Base-by-base conservation (phyloP, 2,797 vertebrate genomes). In the Pteropus rufus region DNA sequence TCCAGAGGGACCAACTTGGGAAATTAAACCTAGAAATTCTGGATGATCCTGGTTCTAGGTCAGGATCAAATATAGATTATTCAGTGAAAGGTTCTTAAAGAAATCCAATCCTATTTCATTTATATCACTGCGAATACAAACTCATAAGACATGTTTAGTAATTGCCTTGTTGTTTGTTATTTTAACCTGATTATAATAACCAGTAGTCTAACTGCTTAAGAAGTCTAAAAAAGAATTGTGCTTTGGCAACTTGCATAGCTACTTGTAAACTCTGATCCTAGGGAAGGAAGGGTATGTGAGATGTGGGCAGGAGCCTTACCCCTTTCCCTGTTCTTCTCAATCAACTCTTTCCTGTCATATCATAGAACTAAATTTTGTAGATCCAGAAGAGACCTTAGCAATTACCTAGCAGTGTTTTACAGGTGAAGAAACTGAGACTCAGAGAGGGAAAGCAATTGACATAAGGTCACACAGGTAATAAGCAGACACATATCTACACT, bases 11-110 rank as follows among this genome's bases (percentile, higher is more conserved):
- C 34, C 73, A 76, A 26, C 3, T 44, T 76, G 29, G 39, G 34
- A 86, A 86, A 95, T 76, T 86, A 72, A 91, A 65, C 49, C 65
- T 56, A 44, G 67, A 88, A 72, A 82, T 77, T 72, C 41, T 80
- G 44, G 52, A 8, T 86, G 12, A 36, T 72, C n/a, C 46, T 92
- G 75, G 11, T 56, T 67, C n/a, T 26, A 67, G 29, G 23, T 60
- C 69, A 93, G 10, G 34, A 5, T 19, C 34, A 84, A 56, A 89
- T 12, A 46, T 36, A 75, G 54, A 81, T 89, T 67, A 70, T 86
- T 89, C 26, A 41, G n/a, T 54, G 52, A 64, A 34, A 36, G 3
- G 2, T 29, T 60, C 41, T 89, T 76, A 34, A 34, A 60, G 26
- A 87, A 10, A 62, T 31, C 79, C 39, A 58, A 12, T 41, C 9